Evolutionary conservation across 2,113 vertebrate genomes (phyloP).

Genomic region (Varanus komodoensis): DNA sequence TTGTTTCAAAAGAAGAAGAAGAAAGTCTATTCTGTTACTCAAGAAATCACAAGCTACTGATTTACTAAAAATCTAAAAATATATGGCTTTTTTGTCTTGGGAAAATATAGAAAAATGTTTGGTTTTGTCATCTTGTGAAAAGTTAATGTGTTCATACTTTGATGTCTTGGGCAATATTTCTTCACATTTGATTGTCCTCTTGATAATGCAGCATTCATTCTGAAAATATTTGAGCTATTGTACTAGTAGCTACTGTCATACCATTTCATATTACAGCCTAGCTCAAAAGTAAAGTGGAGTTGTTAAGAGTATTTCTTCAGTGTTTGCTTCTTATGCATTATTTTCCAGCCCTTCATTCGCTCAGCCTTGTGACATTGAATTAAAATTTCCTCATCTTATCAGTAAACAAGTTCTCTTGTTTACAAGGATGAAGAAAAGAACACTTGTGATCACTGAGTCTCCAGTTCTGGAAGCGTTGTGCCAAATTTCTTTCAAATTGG

Average conservation of each 20-base stretch:
- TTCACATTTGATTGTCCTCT: background rate
- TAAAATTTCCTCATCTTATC: background rate
- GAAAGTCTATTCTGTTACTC: background rate
- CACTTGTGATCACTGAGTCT: slow-evolving; percentile 9
- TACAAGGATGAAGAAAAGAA: background rate
- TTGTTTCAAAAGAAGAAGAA: too few relatives aligned
- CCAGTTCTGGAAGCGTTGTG: background rate
- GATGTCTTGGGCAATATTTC: background rate
- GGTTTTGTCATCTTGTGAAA: background rate
- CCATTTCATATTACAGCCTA: background rate
- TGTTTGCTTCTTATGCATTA: background rate
- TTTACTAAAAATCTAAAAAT: background rate
- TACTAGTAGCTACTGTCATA: background rate
- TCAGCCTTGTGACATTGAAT: background rate
- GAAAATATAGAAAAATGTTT: background rate
- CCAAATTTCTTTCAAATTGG: background rate
- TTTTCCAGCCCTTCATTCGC: background rate
- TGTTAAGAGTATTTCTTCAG: background rate
- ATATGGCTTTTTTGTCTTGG: background rate
- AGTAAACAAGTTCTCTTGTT: background rate
- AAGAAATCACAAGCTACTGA: background rate
- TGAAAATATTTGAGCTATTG: background rate
- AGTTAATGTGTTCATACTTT: background rate
- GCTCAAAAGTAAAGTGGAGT: background rate
- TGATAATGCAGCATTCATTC: background rate